phyloP scores from a whole-genome alignment of 2,888 invertebrate genomes.

The Dasysyrphus tricinctus region DNA sequence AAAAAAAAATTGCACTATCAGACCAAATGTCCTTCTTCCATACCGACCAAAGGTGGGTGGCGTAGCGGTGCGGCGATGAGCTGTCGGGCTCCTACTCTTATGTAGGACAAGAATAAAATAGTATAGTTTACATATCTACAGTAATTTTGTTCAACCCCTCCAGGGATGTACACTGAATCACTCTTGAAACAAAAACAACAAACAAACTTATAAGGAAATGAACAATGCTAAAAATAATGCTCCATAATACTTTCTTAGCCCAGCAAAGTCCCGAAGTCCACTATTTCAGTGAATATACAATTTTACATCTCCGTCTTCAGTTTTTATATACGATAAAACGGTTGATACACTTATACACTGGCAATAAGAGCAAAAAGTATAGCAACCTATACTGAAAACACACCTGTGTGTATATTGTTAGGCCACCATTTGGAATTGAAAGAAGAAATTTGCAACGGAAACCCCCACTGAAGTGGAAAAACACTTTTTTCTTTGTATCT shows the following conservation, averaged over 20 bases:
- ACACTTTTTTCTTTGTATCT: background rate
- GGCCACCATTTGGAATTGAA: conserved; percentile 21
- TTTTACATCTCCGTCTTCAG: conserved; percentile 36
- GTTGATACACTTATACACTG: conserved; percentile 16
- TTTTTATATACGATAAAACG: background rate
- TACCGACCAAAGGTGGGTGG: background rate
- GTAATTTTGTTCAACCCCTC: conserved; percentile 25
- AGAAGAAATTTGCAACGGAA: conserved; percentile 19
- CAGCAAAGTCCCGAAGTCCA: conserved; percentile 39
- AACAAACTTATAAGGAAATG: conserved; percentile 2
- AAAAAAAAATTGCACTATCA: conserved; percentile 24
- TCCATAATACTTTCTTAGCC: conserved; percentile 18
- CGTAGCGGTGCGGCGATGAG: background rate
- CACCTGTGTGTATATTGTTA: conserved; percentile 62
- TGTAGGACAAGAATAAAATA: conserved; percentile 34
- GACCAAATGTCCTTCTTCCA: conserved; percentile 21
- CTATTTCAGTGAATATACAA: conserved; percentile 13
- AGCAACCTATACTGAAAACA: conserved; percentile 34
- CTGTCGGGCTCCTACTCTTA: background rate
- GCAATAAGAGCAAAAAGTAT: conserved; percentile 12
- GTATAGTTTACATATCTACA: background rate
- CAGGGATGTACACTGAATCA: conserved; percentile 43
- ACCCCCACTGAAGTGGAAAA: conserved; percentile 33
- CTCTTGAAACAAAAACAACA: conserved; percentile 20
- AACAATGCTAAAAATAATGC: conserved; percentile 12